These are phyloP conservation scores for Poecilia wingei DNA, from an alignment of 2,797 vertebrate species.

Conservation along the genomic window DNA sequence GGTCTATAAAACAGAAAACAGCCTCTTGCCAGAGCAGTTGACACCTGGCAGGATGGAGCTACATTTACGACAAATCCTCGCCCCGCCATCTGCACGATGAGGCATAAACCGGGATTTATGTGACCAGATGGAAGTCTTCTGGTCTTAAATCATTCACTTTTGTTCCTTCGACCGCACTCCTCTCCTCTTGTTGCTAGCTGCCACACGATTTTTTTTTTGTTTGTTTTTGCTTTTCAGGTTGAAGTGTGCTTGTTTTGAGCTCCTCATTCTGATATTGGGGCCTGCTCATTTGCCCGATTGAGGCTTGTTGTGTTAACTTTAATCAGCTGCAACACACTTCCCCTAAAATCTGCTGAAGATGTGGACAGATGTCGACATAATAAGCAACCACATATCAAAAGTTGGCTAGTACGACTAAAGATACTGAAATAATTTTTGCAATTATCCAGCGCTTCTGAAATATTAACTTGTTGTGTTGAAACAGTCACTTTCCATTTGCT, in stretches of 20 bases:
- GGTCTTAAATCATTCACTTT: constrained; percentile 55
- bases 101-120: constrained; percentile 63
- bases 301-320: constrained; percentile 30
- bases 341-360: constrained; percentile 16
- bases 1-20: constrained; percentile 43
- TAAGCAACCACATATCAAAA: constrained; percentile 24
- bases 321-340: constrained; percentile 28
- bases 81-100: constrained; percentile 58
- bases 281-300: constrained; percentile 27
- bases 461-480: constrained; percentile 12
- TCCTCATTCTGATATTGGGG: constrained; percentile 27
- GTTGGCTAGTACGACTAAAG: constrained; percentile 26
- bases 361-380: constrained; percentile 18
- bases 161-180: constrained; percentile 15
- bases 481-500: background rate
- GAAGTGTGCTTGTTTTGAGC: background rate
- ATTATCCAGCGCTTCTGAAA: constrained; percentile 12
- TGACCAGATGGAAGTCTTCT: constrained; percentile 52
- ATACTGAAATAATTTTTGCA: constrained; percentile 10
- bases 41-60: constrained; percentile 54
- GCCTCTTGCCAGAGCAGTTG: constrained; percentile 40
- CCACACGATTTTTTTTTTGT: background rate
- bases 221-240: constrained; percentile 3
- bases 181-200: constrained; percentile 21
- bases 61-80: constrained; percentile 52